A percentile compares a stretch with the other conserved stretches of the same genome.
These are phyloP conservation scores for Cephalopachus bancanus DNA, from an alignment of 2,797 vertebrate species.

Conservation along the genomic window DNA sequence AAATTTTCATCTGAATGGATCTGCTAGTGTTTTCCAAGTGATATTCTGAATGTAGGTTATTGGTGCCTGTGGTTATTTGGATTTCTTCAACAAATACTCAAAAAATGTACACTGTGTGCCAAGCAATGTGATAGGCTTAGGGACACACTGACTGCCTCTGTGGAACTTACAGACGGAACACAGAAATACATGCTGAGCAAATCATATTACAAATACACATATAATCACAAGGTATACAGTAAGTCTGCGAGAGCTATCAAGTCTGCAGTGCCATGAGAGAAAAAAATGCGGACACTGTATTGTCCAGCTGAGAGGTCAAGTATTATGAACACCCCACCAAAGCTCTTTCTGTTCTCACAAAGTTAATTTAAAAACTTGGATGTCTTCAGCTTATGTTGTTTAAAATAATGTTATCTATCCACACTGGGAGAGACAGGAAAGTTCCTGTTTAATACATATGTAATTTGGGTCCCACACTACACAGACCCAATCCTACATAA, in stretches of 20 bases:
- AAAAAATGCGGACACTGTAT: too few species aligned
- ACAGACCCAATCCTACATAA: not conserved
- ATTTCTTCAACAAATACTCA: not conserved
- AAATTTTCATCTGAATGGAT: not conserved
- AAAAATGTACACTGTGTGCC: not conserved
- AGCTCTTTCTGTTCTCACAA: too few species aligned
- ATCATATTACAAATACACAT: not conserved
- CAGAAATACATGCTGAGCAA: not conserved
- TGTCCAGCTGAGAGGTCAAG: not conserved
- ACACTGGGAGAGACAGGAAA: not conserved
- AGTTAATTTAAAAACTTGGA: not conserved
- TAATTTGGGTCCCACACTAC: not conserved
- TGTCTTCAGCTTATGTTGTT: not conserved
- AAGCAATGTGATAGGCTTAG: not conserved
- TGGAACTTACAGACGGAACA: not conserved
- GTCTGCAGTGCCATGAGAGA: accelerated
- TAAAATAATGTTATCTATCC: not conserved
- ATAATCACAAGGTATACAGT: not conserved
- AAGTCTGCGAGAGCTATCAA: too few species aligned
- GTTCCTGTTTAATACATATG: not conserved
- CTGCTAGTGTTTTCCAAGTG: not conserved
- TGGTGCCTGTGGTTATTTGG: not conserved
- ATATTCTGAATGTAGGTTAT: not conserved
- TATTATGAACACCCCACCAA: too few species aligned
- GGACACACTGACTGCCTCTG: not conserved